Evolutionary conservation across 1,140 invertebrate species (phyloP), one percentile per base, ranked within the genome.

Genomic region (Cylas formicarius): DNA sequence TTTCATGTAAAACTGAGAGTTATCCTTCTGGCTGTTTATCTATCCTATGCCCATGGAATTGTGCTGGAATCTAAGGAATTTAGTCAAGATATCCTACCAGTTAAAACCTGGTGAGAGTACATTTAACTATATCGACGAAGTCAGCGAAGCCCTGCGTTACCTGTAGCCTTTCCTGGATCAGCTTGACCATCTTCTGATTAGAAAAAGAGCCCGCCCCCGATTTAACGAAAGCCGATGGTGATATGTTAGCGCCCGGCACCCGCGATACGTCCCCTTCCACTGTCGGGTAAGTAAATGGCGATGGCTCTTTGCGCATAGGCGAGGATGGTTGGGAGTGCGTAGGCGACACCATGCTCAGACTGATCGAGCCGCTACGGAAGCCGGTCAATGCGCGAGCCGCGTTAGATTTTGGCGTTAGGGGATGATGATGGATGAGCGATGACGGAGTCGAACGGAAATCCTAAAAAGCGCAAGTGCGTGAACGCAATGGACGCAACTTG

Each of bases 281-380:
- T 22, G 39, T 40, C 5, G 65, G 56, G 59, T 66, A 75, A 61
- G 62, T 66, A 50, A 75, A 73, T 2, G 75, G 69, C 6, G 72
- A 72, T 8, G 66, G 32, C 47, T 81, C 80, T 63, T 80, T 81
- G 37, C 73, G 72, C 65, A 81, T 71, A 10, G 78, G 80, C 5
- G 80, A 82, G 20, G 77, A 77, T 2, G 78, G 77, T 57, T 80
- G 75, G 18, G 74, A 75, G 29, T 67, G 62, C 18, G 67, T 67
- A 0, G 71, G 67, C 1, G 70, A 65, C 44, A 63, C 48, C 9
- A 66, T 70, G 45, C 26, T 59, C 55, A 9, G 52, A 35, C 13
- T 61, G 44, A 9, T 43, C 31, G 62, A 55, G 38, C 72, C 68
- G 14, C 50, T 58, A 35, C 65, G 64, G 38, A 75, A 69, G n/a